A percentile compares a stretch with the other conserved stretches of the same genome.
These are phyloP conservation scores for Clavelina lepadiformis DNA, from an alignment of 23 tunicate genomes.

Conservation along the genomic window DNA sequence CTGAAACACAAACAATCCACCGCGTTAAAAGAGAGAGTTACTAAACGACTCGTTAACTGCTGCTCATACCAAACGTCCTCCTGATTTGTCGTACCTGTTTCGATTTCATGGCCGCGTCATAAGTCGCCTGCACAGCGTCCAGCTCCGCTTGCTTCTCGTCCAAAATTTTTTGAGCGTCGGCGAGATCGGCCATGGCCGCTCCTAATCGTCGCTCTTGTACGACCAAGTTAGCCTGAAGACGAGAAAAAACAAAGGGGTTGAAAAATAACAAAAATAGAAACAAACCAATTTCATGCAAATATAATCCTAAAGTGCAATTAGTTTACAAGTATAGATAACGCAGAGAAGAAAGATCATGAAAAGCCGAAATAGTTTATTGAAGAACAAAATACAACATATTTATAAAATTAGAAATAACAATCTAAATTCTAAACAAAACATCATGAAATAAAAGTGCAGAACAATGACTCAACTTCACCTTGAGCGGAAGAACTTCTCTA, in stretches of 20 bases:
- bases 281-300: too few relatives aligned
- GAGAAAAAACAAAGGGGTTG: neutral
- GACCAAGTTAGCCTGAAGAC: conserved; percentile 65
- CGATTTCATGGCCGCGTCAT: conserved; percentile 81
- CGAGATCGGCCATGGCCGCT: conserved; percentile 77
- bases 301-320: too few relatives aligned
- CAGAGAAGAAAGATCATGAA: too few relatives aligned
- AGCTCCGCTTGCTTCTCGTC: conserved; percentile 83
- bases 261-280: too few relatives aligned
- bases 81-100: conserved; percentile 62
- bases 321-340: too few relatives aligned
- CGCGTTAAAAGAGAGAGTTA: too few relatives aligned
- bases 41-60: too few relatives aligned
- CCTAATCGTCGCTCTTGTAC: conserved; percentile 74
- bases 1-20: conserved; percentile 4
- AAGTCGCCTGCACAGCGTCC: conserved; percentile 92
- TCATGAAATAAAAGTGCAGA: conserved; percentile 1
- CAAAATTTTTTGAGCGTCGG: conserved; percentile 64
- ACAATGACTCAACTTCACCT: conserved; percentile 37
- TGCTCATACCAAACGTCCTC: neutral
- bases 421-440: too few relatives aligned
- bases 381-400: neutral
- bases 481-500: conserved; percentile 83
- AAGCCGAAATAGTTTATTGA: neutral
- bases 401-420: too few relatives aligned